phyloP scores from a whole-genome alignment of 2,113 vertebrate genomes.

The Python bivittatus region DNA sequence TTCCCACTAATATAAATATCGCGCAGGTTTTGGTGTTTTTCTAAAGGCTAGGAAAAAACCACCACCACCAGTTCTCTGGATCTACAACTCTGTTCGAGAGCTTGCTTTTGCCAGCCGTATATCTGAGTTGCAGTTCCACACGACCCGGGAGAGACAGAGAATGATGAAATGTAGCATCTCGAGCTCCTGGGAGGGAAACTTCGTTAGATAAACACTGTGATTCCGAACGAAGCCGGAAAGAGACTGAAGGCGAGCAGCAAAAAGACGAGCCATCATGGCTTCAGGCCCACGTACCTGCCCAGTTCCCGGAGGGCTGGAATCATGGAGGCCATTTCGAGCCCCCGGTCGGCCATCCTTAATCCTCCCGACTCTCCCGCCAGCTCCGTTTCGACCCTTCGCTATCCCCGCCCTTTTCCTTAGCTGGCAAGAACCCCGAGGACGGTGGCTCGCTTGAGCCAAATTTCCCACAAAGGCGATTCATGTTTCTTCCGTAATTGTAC shows the following conservation, averaged over 20 bases:
- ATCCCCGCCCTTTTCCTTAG: not conserved
- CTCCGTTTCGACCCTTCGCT: not conserved
- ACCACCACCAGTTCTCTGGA: not conserved
- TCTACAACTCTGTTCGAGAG: not conserved
- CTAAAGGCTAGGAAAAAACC: not conserved
- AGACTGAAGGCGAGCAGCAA: not conserved
- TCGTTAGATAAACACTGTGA: not conserved
- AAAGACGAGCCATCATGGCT: not conserved
- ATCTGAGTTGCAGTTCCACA: not conserved
- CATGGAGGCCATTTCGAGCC: conserved; percentile 93
- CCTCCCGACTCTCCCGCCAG: conserved; percentile 12
- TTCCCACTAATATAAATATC: not conserved
- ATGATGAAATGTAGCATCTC: not conserved
- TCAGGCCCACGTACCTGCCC: conserved; percentile 75
- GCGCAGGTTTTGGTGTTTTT: not conserved
- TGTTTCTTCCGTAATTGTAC: not conserved
- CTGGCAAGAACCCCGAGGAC: not conserved
- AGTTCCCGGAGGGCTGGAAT: conserved; percentile 93
- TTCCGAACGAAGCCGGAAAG: not conserved
- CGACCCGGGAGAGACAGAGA: not conserved
- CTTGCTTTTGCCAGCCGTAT: not conserved
- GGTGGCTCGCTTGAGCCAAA: conserved; percentile 54
- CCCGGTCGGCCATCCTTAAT: conserved; percentile 75
- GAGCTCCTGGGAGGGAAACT: not conserved
- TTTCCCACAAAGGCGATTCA: not conserved